A percentile compares a stretch with the other conserved stretches of the same genome.
Evolutionary conservation across 1,140 invertebrate species (phyloP).

Genomic region (Harpegnathos saltator): DNA sequence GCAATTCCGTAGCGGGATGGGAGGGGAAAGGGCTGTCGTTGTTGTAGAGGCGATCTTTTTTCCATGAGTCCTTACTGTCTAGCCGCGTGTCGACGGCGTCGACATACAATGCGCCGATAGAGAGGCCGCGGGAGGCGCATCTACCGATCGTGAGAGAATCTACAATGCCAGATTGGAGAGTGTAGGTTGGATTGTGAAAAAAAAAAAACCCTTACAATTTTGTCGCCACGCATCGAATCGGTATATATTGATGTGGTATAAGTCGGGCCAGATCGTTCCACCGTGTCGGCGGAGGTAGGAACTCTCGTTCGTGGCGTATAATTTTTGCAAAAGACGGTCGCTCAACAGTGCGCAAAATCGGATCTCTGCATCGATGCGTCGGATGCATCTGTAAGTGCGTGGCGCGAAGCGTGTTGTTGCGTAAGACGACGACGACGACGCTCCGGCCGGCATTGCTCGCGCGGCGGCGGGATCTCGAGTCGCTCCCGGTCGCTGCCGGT

Average conservation of each 20-base stretch:
- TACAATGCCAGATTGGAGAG: slow-evolving; percentile 46
- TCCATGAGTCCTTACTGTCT: slow-evolving; percentile 51
- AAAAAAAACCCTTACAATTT: slow-evolving; percentile 49
- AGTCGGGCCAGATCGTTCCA: slow-evolving; percentile 25
- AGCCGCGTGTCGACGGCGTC: slow-evolving; percentile 28
- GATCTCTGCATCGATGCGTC: slow-evolving; percentile 46
- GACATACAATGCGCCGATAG: not conserved
- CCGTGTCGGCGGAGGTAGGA: not conserved
- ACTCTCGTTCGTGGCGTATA: slow-evolving; percentile 9
- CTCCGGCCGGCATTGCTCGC: too few relatives aligned
- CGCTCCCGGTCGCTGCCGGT: not conserved
- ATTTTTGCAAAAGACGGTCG: slow-evolving; percentile 46
- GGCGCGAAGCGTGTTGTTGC: slow-evolving; percentile 45
- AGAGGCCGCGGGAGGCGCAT: not conserved
- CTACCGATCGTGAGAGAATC: slow-evolving; percentile 11
- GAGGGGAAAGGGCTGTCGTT: slow-evolving; percentile 28
- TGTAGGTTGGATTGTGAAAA: slow-evolving; percentile 28
- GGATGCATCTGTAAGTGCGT: slow-evolving; percentile 24
- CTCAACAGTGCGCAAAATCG: slow-evolving; percentile 50
- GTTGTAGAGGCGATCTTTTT: slow-evolving; percentile 40
- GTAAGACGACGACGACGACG: slow-evolving; percentile 1
- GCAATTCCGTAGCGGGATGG: slow-evolving; percentile 8
- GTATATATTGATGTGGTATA: slow-evolving; percentile 55
- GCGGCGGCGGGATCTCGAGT: not conserved
- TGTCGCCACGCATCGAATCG: slow-evolving; percentile 12